These are phyloP conservation scores for Chinchilla lanigera DNA, from an alignment of 2,113 vertebrate species.

Conservation along the genomic window DNA sequence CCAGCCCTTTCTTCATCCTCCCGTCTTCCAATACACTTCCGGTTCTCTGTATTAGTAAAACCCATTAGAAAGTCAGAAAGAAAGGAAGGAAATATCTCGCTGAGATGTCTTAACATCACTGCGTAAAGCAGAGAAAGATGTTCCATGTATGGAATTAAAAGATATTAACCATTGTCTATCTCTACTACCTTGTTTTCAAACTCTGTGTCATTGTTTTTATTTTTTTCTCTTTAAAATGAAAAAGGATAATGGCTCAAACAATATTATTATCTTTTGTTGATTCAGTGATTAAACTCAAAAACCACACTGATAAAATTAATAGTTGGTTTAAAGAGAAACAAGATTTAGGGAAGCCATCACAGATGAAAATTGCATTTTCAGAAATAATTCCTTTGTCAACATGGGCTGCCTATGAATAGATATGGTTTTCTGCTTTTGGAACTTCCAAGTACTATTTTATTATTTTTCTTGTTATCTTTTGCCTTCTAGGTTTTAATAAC, in stretches of 20 bases:
- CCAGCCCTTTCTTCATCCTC: not conserved
- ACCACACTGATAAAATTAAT: not conserved
- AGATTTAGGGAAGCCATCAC: not conserved
- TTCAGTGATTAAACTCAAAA: not conserved
- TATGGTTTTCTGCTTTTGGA: not conserved
- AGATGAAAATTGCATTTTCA: not conserved
- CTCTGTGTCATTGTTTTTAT: too few relatives aligned
- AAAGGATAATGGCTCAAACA: not conserved
- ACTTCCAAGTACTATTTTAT: not conserved
- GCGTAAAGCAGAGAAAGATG: not conserved
- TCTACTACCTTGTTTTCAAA: too few relatives aligned
- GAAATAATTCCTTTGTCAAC: not conserved
- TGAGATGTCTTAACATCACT: not conserved
- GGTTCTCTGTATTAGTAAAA: not conserved
- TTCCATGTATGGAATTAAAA: not conserved
- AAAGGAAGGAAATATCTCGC: not conserved
- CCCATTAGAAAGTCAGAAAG: not conserved
- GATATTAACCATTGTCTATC: not conserved
- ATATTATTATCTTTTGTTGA: not conserved
- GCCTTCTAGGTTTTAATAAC: not conserved
- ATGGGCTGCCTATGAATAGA: not conserved
- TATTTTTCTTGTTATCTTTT: not conserved
- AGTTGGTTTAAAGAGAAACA: not conserved
- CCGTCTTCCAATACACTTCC: not conserved
- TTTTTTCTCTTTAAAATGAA: too few relatives aligned